Conservation (phyloP, 2,797 vertebrate genomes). For the Alouatta caraya region DNA sequence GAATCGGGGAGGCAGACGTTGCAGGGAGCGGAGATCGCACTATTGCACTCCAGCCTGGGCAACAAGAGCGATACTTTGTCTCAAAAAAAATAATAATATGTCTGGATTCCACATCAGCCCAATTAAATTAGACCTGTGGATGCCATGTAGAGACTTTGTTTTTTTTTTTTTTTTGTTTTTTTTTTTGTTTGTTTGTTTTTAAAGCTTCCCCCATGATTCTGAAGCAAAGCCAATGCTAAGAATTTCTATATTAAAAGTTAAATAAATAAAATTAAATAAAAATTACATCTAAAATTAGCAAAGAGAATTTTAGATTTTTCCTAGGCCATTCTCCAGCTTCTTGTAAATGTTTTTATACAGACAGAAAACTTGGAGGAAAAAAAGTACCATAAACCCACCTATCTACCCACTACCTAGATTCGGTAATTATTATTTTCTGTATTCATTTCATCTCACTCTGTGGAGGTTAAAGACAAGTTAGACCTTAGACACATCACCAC, state of each 20-base stretch:
- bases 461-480: not conserved
- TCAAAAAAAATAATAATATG: too few relatives aligned
- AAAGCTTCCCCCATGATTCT: not conserved
- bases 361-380: not conserved
- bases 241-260: not conserved
- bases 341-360: not conserved
- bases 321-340: not conserved
- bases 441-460: not conserved
- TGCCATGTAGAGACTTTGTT: not conserved
- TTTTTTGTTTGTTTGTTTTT: not conserved
- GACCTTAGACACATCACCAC: not conserved
- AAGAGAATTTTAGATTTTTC: not conserved
- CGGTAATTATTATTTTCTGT: not conserved
- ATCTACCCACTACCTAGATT: too few relatives aligned
- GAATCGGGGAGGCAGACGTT: too few relatives aligned
- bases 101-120: not conserved
- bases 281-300: not conserved
- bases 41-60: too few relatives aligned
- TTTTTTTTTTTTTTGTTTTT: not conserved
- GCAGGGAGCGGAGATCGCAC: too few relatives aligned
- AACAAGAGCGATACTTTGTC: too few relatives aligned
- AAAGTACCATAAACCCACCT: not conserved
- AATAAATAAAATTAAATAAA: not conserved
- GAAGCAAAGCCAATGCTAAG: not conserved
- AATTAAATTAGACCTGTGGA: not conserved